Percentiles rank a stretch among this genome's conserved stretches.
These are phyloP conservation scores for Arremon brunneinucha DNA, from an alignment of 2,797 vertebrate genomes.

Conservation along the genomic window DNA sequence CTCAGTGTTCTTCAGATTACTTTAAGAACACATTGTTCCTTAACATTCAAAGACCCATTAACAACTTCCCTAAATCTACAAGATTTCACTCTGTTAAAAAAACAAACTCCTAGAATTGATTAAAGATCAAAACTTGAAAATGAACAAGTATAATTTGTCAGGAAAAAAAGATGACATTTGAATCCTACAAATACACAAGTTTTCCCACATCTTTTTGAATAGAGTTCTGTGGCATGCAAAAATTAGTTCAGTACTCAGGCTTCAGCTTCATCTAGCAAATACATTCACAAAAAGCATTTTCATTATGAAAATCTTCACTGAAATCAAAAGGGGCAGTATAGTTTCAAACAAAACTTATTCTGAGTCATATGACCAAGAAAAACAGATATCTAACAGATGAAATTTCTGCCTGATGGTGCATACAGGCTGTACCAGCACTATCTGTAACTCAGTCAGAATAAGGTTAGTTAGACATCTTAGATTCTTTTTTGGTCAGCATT, in stretches of 20 bases:
- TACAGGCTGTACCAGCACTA: neutral
- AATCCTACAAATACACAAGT: neutral
- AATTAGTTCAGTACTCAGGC: neutral
- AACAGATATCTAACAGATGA: neutral
- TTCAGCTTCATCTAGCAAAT: neutral
- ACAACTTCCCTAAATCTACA: neutral
- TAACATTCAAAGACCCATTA: neutral
- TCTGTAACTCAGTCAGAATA: neutral
- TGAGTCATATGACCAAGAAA: neutral
- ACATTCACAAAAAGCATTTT: neutral
- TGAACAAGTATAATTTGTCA: neutral
- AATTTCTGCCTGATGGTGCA: neutral
- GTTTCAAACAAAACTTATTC: neutral
- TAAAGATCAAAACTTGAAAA: neutral
- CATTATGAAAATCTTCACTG: too few relatives aligned
- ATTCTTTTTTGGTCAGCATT: neutral
- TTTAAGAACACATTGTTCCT: neutral
- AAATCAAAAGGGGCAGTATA: neutral
- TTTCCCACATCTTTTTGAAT: neutral
- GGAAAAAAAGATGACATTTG: neutral
- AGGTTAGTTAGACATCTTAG: neutral
- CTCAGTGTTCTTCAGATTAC: neutral
- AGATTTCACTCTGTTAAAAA: neutral
- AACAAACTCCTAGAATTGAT: neutral
- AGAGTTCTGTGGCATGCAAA: neutral